Conservation (phyloP, 2,797 vertebrate species). For the Sphenodon punctatus region DNA sequence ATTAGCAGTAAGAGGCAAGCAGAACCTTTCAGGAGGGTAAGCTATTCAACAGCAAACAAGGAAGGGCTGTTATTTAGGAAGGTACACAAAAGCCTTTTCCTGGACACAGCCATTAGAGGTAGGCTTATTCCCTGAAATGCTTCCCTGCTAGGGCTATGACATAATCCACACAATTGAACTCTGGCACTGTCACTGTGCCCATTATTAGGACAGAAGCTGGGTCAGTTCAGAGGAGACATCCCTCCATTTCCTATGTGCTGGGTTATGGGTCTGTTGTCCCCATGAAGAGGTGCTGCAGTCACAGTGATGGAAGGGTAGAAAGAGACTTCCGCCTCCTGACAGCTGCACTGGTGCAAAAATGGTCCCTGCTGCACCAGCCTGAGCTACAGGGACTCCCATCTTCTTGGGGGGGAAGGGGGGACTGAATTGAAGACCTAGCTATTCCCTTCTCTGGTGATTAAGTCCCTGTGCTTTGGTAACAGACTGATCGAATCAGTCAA, state of each 20-base stretch:
- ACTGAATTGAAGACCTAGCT: fast-evolving
- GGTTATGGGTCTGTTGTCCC: no score
- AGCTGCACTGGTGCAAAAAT: no score
- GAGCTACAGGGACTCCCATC: not conserved
- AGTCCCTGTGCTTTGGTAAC: not conserved
- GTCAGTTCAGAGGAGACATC: no score
- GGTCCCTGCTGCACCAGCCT: fast-evolving
- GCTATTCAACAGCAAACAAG: not conserved
- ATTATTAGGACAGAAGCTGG: no score
- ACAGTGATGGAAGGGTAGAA: no score
- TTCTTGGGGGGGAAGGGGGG: not conserved
- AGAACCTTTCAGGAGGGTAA: no score
- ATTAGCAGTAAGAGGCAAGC: no score
- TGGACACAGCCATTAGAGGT: not conserved
- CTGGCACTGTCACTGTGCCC: no score
- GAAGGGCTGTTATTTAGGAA: not conserved
- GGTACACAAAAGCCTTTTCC: not conserved
- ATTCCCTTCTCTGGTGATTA: not conserved
- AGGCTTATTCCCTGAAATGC: not conserved
- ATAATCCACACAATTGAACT: not conserved
- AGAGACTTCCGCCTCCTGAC: no score
- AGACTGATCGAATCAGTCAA: not conserved
- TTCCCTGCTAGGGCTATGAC: not conserved
- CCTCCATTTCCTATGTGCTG: no score
- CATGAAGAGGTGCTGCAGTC: no score